phyloP scores from a whole-genome alignment of 1,140 invertebrate genomes.

The Metaphire vulgaris region DNA sequence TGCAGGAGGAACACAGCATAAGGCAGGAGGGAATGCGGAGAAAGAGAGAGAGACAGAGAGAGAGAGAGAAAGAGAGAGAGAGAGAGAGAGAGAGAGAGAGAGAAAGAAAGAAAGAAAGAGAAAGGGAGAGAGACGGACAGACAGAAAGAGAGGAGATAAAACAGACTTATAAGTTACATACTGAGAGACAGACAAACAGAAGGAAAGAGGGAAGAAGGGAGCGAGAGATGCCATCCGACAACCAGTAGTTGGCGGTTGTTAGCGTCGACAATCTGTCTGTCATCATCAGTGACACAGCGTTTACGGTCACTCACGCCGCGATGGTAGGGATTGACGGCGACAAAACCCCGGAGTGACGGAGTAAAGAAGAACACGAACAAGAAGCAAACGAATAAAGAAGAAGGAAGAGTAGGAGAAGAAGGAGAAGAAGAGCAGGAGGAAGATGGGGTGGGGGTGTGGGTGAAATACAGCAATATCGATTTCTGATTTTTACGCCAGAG shows the following conservation, averaged over 20 bases:
- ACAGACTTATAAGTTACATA: background rate
- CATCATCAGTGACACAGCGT: background rate
- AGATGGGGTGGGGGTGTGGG: too few species aligned
- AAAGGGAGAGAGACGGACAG: background rate
- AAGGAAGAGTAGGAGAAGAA: too few species aligned
- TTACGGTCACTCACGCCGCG: background rate
- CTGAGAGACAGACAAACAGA: background rate
- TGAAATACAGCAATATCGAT: background rate
- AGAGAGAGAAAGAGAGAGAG: background rate
- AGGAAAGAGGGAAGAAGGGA: background rate
- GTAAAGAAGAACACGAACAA: too few species aligned
- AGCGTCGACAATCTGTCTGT: background rate
- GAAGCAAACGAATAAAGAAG: too few species aligned
- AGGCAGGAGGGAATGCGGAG: background rate
- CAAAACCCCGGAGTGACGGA: too few species aligned
- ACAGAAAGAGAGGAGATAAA: background rate
- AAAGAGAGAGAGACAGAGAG: background rate
- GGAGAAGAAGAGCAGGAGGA: too few species aligned
- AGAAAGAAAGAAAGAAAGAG: background rate
- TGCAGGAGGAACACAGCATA: background rate
- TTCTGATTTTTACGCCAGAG: background rate
- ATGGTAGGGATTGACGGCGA: too few species aligned
- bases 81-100: background rate
- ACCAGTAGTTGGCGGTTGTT: background rate
- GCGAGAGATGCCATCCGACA: too few species aligned